Conservation (phyloP, 2,113 vertebrate genomes). For the Mus spicilegus region DNA sequence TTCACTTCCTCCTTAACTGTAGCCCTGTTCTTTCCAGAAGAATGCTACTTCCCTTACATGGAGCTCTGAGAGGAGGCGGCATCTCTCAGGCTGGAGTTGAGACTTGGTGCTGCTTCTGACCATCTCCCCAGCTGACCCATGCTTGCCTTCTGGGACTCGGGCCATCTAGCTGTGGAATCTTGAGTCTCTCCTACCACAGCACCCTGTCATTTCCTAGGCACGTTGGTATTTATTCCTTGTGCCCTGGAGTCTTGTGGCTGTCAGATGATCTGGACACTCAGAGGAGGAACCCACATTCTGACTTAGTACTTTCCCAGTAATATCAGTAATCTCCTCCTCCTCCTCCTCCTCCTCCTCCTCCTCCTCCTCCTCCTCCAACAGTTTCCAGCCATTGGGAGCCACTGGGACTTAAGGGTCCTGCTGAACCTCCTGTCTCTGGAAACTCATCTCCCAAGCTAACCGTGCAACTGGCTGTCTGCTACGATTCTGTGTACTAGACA, state of each 20-base stretch:
- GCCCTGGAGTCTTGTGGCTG: not conserved
- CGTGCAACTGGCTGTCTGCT: not conserved
- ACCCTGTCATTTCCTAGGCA: conserved; percentile 10
- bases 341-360: not conserved
- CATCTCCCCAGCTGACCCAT: not conserved
- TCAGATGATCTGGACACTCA: not conserved
- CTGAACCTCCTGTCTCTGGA: not conserved
- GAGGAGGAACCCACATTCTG: conserved; percentile 13
- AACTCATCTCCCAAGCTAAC: not conserved
- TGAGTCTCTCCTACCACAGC: not conserved
- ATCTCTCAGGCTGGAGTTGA: not conserved
- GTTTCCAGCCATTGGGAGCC: not conserved
- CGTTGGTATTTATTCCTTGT: not conserved
- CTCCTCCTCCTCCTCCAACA: not conserved
- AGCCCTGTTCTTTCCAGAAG: not conserved
- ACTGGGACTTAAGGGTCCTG: not conserved
- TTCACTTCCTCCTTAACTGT: not conserved
- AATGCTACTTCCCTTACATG: not conserved
- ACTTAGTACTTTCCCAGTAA: not conserved
- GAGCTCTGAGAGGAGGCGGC: not conserved
- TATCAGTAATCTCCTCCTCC: not conserved
- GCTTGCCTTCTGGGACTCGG: not conserved
- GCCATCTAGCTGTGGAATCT: not conserved
- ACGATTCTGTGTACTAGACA: not conserved
- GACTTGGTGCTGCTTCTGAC: not conserved